Evolutionary conservation across 1,140 invertebrate genomes (phyloP).

Genomic region (Atopsyche davidsoni): DNA sequence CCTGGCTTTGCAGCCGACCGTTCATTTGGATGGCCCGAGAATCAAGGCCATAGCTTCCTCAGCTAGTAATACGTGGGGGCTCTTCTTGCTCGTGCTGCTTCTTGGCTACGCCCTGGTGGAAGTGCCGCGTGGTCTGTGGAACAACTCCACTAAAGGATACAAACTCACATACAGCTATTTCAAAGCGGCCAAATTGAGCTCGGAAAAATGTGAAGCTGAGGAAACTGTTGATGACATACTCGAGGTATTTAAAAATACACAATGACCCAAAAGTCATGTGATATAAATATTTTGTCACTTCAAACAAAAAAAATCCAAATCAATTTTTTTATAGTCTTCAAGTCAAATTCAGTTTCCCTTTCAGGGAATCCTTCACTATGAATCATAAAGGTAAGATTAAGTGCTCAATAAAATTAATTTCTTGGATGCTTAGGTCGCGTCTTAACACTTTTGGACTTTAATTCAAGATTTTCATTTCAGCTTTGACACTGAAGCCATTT

Average conservation of each 20-base stretch:
- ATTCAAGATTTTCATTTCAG: no score
- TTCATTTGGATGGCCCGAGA: slow-evolving; percentile 88
- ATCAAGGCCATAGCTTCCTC: slow-evolving; percentile 97
- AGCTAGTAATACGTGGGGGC: slow-evolving; percentile 98
- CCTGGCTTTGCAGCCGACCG: slow-evolving; percentile 80
- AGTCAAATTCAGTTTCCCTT: no score
- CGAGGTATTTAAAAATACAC: slow-evolving; percentile 64
- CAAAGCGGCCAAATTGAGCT: slow-evolving; percentile 92
- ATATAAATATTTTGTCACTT: slow-evolving; percentile 2
- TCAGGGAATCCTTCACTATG: no score
- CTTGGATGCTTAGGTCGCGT: no score
- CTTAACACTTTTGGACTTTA: no score
- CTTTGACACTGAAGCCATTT: no score
- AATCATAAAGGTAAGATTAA: no score
- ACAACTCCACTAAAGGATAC: slow-evolving; percentile 72
- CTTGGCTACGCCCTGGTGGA: slow-evolving; percentile 96
- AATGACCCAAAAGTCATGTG: slow-evolving; percentile 5
- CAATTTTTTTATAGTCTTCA: no score
- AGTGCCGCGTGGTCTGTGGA: slow-evolving; percentile 86
- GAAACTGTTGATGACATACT: slow-evolving; percentile 92
- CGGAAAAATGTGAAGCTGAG: slow-evolving; percentile 95
- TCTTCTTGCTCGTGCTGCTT: slow-evolving; percentile 90
- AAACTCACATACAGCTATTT: slow-evolving; percentile 89
- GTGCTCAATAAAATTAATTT: no score
- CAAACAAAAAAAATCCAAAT: slow-evolving; percentile 8